These are phyloP conservation scores for Platalea minor DNA, from an alignment of 2,797 vertebrate species.

Conservation along the genomic window DNA sequence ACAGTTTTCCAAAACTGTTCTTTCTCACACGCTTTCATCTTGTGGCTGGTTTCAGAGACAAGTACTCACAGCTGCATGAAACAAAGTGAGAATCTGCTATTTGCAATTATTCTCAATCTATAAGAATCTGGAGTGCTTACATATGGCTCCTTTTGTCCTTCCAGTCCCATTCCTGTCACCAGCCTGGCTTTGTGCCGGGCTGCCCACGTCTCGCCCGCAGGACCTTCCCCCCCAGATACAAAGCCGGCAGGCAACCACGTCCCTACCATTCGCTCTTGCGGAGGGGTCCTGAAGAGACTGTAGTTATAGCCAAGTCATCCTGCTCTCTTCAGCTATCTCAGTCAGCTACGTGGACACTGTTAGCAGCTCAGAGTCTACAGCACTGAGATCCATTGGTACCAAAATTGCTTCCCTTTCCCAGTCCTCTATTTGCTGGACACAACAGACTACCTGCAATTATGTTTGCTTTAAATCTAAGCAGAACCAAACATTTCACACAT, in stretches of 20 bases:
- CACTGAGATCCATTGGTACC: neutral
- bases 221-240: neutral
- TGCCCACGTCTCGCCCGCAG: neutral
- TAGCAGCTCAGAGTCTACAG: neutral
- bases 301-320: neutral
- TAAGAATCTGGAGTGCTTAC: neutral
- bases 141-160: neutral
- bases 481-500: neutral
- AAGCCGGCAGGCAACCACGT: neutral
- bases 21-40: constrained; percentile 13
- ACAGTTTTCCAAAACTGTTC: neutral
- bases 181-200: neutral
- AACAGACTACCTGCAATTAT: neutral
- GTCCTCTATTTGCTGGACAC: neutral
- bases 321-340: neutral
- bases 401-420: neutral
- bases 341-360: neutral
- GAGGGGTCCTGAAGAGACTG: neutral
- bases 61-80: constrained; percentile 23
- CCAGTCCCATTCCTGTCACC: neutral
- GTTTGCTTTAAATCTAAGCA: neutral
- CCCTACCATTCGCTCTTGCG: neutral
- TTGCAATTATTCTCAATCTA: neutral
- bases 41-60: constrained; percentile 7
- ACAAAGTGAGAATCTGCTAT: constrained; percentile 6